Conservation (phyloP, 2,113 vertebrate species). For the Rhea americana region DNA sequence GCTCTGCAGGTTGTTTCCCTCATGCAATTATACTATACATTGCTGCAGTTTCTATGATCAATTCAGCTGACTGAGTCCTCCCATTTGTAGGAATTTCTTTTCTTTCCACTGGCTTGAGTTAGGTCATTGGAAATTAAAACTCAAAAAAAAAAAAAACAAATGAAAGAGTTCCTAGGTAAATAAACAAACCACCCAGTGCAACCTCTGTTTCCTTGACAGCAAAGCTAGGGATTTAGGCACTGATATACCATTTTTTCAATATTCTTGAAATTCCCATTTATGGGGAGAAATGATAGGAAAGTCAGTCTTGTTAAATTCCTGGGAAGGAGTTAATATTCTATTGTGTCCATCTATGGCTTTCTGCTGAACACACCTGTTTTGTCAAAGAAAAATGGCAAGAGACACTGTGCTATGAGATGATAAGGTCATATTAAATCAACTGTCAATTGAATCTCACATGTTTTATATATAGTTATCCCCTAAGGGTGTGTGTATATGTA, state of each 20-base stretch:
- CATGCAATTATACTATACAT: background rate
- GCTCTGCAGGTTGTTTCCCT: background rate
- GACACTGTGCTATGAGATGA: conserved; percentile 66
- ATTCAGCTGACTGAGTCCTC: background rate
- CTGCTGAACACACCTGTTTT: conserved; percentile 61
- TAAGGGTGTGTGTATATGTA: conserved; percentile 8
- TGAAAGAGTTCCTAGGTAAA: background rate
- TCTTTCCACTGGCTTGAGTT: background rate
- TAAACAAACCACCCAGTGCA: background rate
- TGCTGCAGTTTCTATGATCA: background rate
- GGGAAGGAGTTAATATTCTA: conserved; percentile 39
- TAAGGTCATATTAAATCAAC: conserved; percentile 72
- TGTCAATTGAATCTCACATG: conserved; percentile 62
- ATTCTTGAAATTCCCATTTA: conserved; percentile 10
- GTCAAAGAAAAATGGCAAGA: conserved; percentile 53
- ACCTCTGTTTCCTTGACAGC: background rate
- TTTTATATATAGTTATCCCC: conserved; percentile 53
- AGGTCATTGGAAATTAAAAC: background rate
- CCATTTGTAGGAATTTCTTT: background rate
- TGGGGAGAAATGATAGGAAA: conserved; percentile 4
- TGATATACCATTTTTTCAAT: background rate
- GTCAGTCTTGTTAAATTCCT: conserved; percentile 59
- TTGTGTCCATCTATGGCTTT: conserved; percentile 56
- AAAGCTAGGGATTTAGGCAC: background rate
- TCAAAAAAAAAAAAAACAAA: background rate